Evolutionary conservation across 2,888 invertebrate genomes (phyloP), one percentile per base, ranked within the genome.

Genomic region (Sipunculus nudus): DNA sequence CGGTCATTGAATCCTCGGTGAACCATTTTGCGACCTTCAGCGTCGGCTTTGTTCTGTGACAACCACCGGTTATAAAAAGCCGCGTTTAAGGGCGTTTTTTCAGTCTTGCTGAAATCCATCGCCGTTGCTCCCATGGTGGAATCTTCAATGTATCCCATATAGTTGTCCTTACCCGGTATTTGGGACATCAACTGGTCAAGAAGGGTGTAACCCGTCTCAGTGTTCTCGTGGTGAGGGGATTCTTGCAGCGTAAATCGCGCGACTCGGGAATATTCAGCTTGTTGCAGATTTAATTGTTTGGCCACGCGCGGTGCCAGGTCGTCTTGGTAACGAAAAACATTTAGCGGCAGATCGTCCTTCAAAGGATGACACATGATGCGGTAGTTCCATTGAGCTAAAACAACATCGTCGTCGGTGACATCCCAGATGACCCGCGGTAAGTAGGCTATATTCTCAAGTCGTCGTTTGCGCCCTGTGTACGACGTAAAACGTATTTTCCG

Each of bases 101-200:
- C n/a, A n/a, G 31, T 2, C 28, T 13, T 21, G 16, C 6, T 32
- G 29, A 31, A 39, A 19, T 60, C 53, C 21, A 38, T 38, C 21
- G 56, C 48, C 29, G 23, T 39, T 35, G 53, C 32, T 10, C 65
- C 69, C 47, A 68, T 68, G 2, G 63, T 49, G n/a, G 54, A 49
- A 60, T 75, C 73, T 3, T 49, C 47, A 6, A 72, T 21, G 13
- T 55, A 52, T 10, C 63, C 72, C 0, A 31, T 38, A 56, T 74
- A 74, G 58, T 74, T 74, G 49, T 74, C 68, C 56, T 69, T 72
- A 5, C 77, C 77, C 8, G 75, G 75, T 31, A 75, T 69, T 48
- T 74, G 63, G 16, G 32, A 32, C 75, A 75, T 75, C 19, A 75
- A 45, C 26, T 59, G 6, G 47, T 75, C 75, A 25, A 75, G 47